Percentiles rank a stretch among this genome's conserved stretches.
Conservation (phyloP, 2,888 invertebrate genomes). For the Branchipolynoe longqiensis region DNA sequence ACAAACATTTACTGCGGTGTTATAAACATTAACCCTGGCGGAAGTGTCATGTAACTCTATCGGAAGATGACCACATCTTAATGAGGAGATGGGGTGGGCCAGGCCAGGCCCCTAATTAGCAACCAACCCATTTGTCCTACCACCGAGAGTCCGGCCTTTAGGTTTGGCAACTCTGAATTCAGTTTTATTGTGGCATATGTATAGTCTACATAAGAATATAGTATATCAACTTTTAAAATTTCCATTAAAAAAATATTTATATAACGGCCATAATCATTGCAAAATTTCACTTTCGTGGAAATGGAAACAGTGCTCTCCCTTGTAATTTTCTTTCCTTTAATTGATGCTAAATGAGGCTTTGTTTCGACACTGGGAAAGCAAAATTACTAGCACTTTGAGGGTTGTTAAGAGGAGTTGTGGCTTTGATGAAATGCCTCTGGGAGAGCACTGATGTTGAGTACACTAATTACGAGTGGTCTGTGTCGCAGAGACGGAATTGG, state of each 20-base stretch:
- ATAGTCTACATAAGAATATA: too few species aligned
- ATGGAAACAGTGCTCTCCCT: conserved; percentile 46
- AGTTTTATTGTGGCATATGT: too few species aligned
- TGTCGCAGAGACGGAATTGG: conserved; percentile 14
- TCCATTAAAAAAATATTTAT: neutral
- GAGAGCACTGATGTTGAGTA: conserved; percentile 41
- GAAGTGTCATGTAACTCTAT: too few species aligned
- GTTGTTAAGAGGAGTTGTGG: neutral
- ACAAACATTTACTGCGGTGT: too few species aligned
- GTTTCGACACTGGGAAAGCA: neutral
- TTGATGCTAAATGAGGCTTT: neutral
- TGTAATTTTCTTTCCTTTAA: conserved; percentile 3
- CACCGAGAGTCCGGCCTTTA: too few species aligned
- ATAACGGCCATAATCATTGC: neutral
- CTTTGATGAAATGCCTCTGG: neutral
- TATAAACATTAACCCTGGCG: too few species aligned
- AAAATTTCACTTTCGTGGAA: neutral
- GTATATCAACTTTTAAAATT: too few species aligned
- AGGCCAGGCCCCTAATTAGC: too few species aligned
- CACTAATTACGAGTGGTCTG: conserved; percentile 18
- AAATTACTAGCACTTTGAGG: neutral
- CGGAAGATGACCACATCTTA: too few species aligned
- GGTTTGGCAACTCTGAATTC: too few species aligned
- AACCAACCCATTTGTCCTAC: too few species aligned
- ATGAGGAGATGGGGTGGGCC: too few species aligned